These are phyloP conservation scores for Ormyrus labotus DNA, from an alignment of 2,888 invertebrate genomes.

Conservation along the genomic window DNA sequence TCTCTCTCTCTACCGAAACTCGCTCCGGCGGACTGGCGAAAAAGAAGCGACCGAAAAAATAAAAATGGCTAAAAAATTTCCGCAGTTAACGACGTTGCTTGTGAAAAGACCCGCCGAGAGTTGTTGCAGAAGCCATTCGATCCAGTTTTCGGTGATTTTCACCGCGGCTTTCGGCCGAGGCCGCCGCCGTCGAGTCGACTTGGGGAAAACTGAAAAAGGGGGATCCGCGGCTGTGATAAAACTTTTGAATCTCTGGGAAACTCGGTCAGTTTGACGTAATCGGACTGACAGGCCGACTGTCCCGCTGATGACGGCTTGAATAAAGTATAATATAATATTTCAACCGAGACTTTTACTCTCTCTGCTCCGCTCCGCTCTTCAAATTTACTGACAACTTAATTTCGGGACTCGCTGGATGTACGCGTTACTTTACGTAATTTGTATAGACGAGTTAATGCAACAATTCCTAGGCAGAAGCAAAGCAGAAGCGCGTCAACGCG, in stretches of 20 bases:
- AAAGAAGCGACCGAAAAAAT: neutral
- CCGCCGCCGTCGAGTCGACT: no score
- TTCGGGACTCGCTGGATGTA: neutral
- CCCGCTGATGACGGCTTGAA: conserved; percentile 2
- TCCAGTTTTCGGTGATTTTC: conserved; percentile 11
- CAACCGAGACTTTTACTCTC: neutral
- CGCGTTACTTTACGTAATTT: no score
- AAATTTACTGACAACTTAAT: conserved; percentile 28
- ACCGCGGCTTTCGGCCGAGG: no score
- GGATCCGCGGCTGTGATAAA: neutral
- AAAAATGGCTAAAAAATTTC: conserved; percentile 12
- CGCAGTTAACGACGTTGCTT: neutral
- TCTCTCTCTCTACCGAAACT: conserved; percentile 59
- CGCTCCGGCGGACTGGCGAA: neutral
- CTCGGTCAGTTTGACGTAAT: conserved; percentile 38
- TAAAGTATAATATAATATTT: conserved; percentile 18
- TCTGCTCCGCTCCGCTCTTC: neutral
- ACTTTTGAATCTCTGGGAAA: conserved; percentile 19
- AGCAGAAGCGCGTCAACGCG: no score
- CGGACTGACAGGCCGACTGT: conserved; percentile 16
- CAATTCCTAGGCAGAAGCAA: no score
- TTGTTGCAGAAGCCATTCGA: neutral
- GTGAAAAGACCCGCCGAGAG: neutral
- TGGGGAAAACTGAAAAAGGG: neutral
- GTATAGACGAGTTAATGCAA: no score